Evolutionary conservation across 1,140 invertebrate genomes (phyloP).

Genomic region (fruit fly (Drosophila melanogaster)): Release_6_plus_ISO1_MT NT_033779.5:5500501-5501000

Average conservation of each 20-base stretch:
- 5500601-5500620: constrained; percentile 76
- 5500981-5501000: too few relatives aligned
- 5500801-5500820: constrained; percentile 11
- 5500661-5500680: constrained; percentile 33
- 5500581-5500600: constrained; percentile 33
- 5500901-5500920: background rate
- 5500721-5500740: constrained; percentile 74
- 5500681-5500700: background rate
- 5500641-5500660: constrained; percentile 80
- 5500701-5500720: constrained; percentile 21
- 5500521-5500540: constrained; percentile 5
- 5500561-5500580: constrained; percentile 41
- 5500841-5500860: background rate
- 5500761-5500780: constrained; percentile 49
- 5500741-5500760: constrained; percentile 56
- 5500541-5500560: constrained; percentile 19
- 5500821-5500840: background rate
- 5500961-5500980: too few relatives aligned
- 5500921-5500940: too few relatives aligned
- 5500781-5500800: constrained; percentile 66
- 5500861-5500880: background rate
- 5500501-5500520: background rate
- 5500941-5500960: too few relatives aligned
- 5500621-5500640: constrained; percentile 79
- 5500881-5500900: too few relatives aligned